A percentile compares a stretch with the other conserved stretches of the same genome.
phyloP scores from a whole-genome alignment of 2,797 vertebrate species.

The Sorex maritimensis region DNA sequence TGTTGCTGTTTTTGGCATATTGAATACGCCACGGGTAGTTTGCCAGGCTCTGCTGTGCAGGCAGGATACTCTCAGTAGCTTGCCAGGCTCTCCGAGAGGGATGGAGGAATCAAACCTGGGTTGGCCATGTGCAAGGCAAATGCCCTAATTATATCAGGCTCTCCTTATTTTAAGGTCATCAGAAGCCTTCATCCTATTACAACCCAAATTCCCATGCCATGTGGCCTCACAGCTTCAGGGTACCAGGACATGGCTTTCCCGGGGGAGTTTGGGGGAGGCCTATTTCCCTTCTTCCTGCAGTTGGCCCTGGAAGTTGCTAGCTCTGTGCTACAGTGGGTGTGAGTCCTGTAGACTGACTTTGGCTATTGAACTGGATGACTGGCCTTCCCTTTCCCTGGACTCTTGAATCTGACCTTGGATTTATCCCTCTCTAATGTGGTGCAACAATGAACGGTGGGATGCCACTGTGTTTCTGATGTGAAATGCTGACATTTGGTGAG shows the following conservation, averaged over 20 bases:
- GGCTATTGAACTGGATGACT: background rate
- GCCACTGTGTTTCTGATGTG: background rate
- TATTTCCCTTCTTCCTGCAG: background rate
- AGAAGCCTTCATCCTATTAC: background rate
- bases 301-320: background rate
- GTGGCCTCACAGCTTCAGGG: background rate
- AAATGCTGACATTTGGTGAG: conserved; percentile 6
- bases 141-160: background rate
- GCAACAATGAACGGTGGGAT: background rate
- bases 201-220: too few relatives aligned
- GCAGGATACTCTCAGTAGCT: too few relatives aligned
- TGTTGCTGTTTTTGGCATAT: too few relatives aligned
- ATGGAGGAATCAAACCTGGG: too few relatives aligned
- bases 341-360: background rate
- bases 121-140: too few relatives aligned
- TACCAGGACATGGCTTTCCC: background rate
- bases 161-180: conserved; percentile 17
- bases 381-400: background rate
- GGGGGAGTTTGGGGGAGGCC: background rate
- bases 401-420: background rate
- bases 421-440: background rate
- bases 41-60: too few relatives aligned
- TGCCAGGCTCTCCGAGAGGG: too few relatives aligned
- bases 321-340: background rate
- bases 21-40: too few relatives aligned